phyloP scores from a whole-genome alignment of 2,113 vertebrate genomes.

The Colaptes auratus region DNA sequence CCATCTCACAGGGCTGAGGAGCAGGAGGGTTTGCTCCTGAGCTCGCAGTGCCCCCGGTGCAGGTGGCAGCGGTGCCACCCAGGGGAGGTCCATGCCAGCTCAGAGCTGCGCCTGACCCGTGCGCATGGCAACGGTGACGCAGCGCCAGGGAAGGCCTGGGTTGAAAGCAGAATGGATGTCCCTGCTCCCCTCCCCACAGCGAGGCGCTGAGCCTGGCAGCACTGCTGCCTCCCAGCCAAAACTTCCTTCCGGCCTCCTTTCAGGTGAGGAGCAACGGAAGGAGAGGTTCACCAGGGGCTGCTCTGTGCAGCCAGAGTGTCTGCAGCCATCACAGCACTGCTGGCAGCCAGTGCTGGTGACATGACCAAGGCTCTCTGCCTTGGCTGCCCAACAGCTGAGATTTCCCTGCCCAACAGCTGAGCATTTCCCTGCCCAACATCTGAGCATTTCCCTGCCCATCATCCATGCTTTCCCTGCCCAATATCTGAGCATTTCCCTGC shows the following conservation, averaged over 20 bases:
- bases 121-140: neutral
- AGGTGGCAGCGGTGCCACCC: neutral
- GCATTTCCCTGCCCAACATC: fast-evolving
- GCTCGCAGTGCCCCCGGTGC: neutral
- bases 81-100: fast-evolving
- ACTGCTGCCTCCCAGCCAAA: neutral
- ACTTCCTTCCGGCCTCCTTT: neutral
- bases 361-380: neutral
- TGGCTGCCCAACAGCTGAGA: fast-evolving
- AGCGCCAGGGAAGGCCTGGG: neutral
- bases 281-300: neutral
- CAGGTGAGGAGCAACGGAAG: fast-evolving
- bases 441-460: neutral
- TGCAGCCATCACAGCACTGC: neutral
- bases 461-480: neutral
- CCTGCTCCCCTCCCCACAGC: neutral
- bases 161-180: neutral
- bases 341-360: neutral
- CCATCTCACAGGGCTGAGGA: neutral
- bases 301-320: neutral
- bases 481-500: fast-evolving
- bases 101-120: fast-evolving
- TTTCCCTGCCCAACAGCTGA: fast-evolving
- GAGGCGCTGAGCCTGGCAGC: neutral
- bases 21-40: fast-evolving